phyloP scores from a whole-genome alignment of 2,888 invertebrate species.

The Callosobruchus maculatus region DNA sequence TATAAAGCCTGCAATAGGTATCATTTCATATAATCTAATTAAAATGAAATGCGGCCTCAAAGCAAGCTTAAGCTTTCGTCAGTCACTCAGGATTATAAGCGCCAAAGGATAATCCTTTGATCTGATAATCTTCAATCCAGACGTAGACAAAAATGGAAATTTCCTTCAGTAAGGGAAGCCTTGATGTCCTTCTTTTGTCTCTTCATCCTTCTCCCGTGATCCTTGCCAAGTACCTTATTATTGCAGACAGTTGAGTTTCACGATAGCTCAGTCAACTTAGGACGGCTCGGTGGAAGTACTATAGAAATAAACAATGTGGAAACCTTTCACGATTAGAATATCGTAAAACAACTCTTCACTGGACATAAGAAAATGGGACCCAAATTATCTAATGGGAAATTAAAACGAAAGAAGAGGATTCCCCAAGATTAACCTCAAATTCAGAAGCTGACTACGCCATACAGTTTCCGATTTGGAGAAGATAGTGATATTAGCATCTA shows the following conservation, averaged over 20 bases:
- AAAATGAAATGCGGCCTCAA: neutral
- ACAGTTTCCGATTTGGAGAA: no score
- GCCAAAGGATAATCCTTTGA: neutral
- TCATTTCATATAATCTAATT: neutral
- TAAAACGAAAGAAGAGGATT: no score
- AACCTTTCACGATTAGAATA: no score
- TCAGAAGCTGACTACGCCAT: no score
- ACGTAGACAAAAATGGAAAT: neutral
- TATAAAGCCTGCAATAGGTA: neutral
- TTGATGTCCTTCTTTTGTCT: neutral
- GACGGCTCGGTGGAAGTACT: no score
- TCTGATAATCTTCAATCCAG: neutral
- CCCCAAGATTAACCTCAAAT: no score
- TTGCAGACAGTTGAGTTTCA: neutral
- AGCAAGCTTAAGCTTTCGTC: neutral
- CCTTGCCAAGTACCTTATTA: neutral
- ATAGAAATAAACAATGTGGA: no score
- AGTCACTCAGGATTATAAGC: neutral
- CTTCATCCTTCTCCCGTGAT: neutral
- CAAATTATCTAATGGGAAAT: no score
- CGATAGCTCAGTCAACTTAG: neutral
- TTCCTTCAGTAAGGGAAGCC: neutral
- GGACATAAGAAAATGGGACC: no score
- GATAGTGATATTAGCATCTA: no score
- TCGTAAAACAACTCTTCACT: no score